These are phyloP conservation scores for Elachura formosa DNA, from an alignment of 2,113 vertebrate genomes.

Conservation along the genomic window DNA sequence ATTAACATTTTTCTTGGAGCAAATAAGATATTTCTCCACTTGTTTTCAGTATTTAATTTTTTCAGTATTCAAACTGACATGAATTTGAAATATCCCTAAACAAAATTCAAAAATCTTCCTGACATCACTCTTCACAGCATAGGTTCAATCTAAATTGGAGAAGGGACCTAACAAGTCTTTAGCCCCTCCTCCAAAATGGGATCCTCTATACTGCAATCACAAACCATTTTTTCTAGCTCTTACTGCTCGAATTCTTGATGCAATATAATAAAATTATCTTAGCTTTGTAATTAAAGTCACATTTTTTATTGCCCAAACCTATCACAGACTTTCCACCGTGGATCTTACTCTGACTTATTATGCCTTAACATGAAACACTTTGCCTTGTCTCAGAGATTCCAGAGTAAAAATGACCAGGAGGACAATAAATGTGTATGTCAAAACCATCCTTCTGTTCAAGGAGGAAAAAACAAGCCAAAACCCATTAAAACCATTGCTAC, in stretches of 20 bases:
- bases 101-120: not conserved
- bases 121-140: not conserved
- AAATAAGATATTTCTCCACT: not conserved
- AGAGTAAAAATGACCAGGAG: not conserved
- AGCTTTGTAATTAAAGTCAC: not conserved
- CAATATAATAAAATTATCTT: not conserved
- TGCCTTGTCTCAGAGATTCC: not conserved
- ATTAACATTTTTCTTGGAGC: not conserved
- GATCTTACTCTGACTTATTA: not conserved
- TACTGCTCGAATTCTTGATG: not conserved
- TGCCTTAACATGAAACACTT: not conserved
- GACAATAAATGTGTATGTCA: not conserved
- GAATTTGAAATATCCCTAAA: not conserved
- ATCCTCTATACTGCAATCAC: not conserved
- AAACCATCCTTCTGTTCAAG: not conserved
- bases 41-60: not conserved
- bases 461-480: not conserved
- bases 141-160: not conserved
- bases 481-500: not conserved
- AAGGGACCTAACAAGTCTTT: not conserved
- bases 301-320: not conserved
- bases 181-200: not conserved
- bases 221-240: not conserved
- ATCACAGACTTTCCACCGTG: not conserved
- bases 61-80: not conserved